Evolutionary conservation across 2,113 vertebrate species (phyloP).

Genomic region (Clarias batrachus): DNA sequence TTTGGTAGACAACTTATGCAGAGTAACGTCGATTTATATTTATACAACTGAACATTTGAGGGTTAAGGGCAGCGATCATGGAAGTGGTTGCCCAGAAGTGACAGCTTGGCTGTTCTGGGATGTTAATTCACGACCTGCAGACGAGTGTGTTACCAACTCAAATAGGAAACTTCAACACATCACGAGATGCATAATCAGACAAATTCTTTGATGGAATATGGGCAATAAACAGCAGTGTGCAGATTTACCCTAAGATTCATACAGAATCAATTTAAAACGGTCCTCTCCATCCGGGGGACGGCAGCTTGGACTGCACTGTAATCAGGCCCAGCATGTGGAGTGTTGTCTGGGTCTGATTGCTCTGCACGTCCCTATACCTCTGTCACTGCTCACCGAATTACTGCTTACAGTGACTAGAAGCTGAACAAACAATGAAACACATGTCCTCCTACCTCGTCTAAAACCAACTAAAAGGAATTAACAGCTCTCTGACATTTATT

Average conservation of each 20-base stretch:
- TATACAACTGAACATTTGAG: not conserved
- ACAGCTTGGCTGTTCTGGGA: not conserved
- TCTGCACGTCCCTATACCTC: not conserved
- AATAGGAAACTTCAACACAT: not conserved
- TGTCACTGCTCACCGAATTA: constrained; percentile 15
- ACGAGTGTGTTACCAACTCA: not conserved
- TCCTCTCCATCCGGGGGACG: not conserved
- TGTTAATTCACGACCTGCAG: not conserved
- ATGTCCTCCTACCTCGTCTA: not conserved
- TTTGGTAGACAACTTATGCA: not conserved
- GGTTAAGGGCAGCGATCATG: not conserved
- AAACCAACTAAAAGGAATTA: constrained; percentile 51
- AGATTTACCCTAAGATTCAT: not conserved
- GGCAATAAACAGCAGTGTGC: not conserved
- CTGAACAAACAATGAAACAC: constrained; percentile 20
- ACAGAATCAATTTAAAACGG: not conserved
- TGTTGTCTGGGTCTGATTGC: constrained; percentile 28
- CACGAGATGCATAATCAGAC: not conserved
- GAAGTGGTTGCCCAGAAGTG: not conserved
- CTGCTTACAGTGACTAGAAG: not conserved
- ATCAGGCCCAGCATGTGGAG: constrained; percentile 13
- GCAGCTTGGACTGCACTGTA: constrained; percentile 5
- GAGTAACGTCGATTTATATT: not conserved
- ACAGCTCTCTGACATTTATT: constrained; percentile 49
- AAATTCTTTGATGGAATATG: not conserved